Evolutionary conservation across 2,888 invertebrate species (phyloP).

Genomic region (Geotrupes spiniger): DNA sequence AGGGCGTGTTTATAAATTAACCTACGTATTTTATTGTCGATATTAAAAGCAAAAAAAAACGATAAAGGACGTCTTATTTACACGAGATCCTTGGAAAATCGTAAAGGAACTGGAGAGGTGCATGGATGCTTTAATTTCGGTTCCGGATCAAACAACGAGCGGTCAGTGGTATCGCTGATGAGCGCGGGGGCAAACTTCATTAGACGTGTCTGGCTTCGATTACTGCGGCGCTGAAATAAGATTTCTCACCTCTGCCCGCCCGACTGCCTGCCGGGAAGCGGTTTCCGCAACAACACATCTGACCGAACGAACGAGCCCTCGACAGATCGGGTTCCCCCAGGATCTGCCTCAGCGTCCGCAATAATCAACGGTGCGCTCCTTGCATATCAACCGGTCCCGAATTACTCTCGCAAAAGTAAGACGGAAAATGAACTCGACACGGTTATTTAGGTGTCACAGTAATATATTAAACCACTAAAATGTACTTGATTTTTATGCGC

Average conservation of each 20-base stretch:
- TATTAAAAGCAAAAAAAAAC: too few species aligned
- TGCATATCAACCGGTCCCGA: constrained; percentile 32
- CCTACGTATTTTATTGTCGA: too few species aligned
- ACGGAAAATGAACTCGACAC: too few species aligned
- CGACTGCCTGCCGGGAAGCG: constrained; percentile 23
- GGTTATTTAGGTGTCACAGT: too few species aligned
- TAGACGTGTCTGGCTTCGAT: constrained; percentile 49
- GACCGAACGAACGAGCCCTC: constrained; percentile 25
- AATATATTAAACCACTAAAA: too few species aligned
- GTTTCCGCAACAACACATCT: constrained; percentile 31
- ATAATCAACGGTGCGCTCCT: constrained; percentile 34
- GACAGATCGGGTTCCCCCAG: constrained; percentile 28
- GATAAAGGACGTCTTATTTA: too few species aligned
- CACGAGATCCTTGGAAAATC: too few species aligned
- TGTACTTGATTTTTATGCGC: too few species aligned
- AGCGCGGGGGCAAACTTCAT: constrained; percentile 44
- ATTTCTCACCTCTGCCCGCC: constrained; percentile 46
- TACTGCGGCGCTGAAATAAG: constrained; percentile 46
- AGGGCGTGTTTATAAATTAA: too few species aligned
- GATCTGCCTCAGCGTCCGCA: constrained; percentile 36
- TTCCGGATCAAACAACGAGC: constrained; percentile 34
- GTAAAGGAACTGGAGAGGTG: too few species aligned
- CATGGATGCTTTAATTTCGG: constrained; percentile 21
- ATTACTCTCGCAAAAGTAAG: constrained; percentile 7
- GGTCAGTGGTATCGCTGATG: constrained; percentile 35